Conservation (phyloP, 2,888 invertebrate genomes). For the Melinaea menophilus region DNA sequence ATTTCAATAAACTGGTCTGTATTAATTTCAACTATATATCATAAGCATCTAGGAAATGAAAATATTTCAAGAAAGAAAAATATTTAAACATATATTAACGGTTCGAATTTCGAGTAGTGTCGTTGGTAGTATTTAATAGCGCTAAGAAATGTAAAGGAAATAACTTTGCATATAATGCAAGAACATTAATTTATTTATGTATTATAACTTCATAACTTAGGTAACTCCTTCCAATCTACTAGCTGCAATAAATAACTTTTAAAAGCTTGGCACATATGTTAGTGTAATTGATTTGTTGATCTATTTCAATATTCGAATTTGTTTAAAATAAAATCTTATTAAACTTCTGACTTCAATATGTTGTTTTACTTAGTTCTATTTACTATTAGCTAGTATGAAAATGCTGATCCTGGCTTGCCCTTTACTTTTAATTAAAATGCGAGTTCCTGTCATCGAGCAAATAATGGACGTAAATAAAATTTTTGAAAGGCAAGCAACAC, state of each 20-base stretch:
- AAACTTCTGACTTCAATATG: slow-evolving; percentile 25
- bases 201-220: slow-evolving; percentile 14
- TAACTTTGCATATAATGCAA: slow-evolving; percentile 23
- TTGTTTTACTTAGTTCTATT: slow-evolving; percentile 12
- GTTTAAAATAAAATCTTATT: slow-evolving; percentile 39
- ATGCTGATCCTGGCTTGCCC: no score
- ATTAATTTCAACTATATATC: no score
- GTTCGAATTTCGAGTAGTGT: slow-evolving; percentile 1
- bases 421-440: no score
- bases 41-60: background rate
- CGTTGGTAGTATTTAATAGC: slow-evolving; percentile 2
- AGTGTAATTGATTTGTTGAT: slow-evolving; percentile 38
- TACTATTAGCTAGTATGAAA: no score
- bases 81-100: background rate
- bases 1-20: no score
- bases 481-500: no score
- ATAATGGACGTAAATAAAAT: no score
- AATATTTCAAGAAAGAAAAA: background rate
- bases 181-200: slow-evolving; percentile 14
- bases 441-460: no score
- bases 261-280: slow-evolving; percentile 23
- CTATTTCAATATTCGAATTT: slow-evolving; percentile 43
- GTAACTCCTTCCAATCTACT: background rate
- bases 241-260: background rate
- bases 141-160: slow-evolving; percentile 1